Conservation (phyloP, 2,888 invertebrate genomes). For the Eubasilissa splendida region DNA sequence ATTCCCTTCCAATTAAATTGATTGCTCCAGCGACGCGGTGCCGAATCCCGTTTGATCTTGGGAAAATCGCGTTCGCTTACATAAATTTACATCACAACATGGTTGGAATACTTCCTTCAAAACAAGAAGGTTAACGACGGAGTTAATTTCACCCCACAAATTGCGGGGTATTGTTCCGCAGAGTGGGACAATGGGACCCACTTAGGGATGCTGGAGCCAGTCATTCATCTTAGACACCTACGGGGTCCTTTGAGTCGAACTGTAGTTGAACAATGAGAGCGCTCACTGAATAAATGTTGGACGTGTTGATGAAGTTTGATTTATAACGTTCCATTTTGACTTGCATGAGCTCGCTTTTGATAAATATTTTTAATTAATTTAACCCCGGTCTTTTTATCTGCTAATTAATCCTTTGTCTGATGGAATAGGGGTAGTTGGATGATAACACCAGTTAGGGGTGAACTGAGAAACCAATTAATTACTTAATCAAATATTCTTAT, state of each 20-base stretch:
- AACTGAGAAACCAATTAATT: too few species aligned
- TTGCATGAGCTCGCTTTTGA: neutral
- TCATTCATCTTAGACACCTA: constrained; percentile 43
- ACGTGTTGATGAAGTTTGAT: constrained; percentile 32
- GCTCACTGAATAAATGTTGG: constrained; percentile 37
- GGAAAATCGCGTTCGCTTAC: constrained; percentile 16
- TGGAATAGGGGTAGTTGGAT: too few species aligned
- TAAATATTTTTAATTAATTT: constrained; percentile 7
- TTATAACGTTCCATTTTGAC: neutral
- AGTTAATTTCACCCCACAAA: constrained; percentile 56
- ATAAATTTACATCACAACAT: constrained; percentile 43
- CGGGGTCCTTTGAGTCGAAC: constrained; percentile 43
- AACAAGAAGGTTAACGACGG: constrained; percentile 54
- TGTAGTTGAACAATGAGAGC: constrained; percentile 41
- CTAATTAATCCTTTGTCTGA: too few species aligned
- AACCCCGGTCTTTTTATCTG: neutral
- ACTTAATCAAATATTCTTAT: too few species aligned
- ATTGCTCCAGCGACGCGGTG: neutral
- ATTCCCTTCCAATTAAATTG: constrained; percentile 25
- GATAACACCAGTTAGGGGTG: too few species aligned
- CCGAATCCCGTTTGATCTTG: neutral
- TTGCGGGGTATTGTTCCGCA: constrained; percentile 53
- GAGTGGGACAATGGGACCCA: constrained; percentile 47
- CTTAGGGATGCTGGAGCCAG: constrained; percentile 34
- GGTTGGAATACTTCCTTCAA: constrained; percentile 45